A percentile compares a stretch with the other conserved stretches of the same genome.
These are phyloP conservation scores for Penaeus japonicus DNA, from an alignment of 1,140 invertebrate species.

Conservation along the genomic window DNA sequence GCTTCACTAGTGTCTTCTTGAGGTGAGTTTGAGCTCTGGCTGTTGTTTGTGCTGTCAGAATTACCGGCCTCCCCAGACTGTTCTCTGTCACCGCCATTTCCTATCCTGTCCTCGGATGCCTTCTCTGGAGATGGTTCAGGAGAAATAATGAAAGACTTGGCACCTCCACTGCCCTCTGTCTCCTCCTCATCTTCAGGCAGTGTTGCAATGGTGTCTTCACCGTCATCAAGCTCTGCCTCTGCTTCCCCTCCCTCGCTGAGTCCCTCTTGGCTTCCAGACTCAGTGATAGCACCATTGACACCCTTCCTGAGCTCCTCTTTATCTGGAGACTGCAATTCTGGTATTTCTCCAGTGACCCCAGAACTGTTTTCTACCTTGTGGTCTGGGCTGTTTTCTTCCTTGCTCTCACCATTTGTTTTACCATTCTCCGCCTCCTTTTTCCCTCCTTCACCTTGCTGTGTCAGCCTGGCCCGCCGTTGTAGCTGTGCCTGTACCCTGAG, in stretches of 20 bases:
- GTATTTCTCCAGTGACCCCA: background rate
- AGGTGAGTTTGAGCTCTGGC: slow-evolving; percentile 17
- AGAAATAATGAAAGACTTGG: slow-evolving; percentile 36
- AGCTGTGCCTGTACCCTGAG: slow-evolving; percentile 75
- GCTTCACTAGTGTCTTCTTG: background rate
- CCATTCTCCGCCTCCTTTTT: background rate
- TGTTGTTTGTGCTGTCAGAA: slow-evolving; percentile 13
- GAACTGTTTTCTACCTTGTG: background rate
- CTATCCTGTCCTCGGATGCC: background rate
- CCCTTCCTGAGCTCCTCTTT: background rate
- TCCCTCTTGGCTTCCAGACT: background rate
- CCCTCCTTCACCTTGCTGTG: slow-evolving; percentile 64
- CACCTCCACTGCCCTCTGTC: background rate
- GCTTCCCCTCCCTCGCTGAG: background rate
- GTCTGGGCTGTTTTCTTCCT: background rate
- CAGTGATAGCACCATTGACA: slow-evolving; percentile 17
- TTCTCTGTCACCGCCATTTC: background rate
- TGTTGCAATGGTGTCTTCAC: slow-evolving; percentile 41
- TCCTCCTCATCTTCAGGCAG: slow-evolving; percentile 37
- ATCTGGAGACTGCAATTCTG: background rate
- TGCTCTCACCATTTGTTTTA: background rate
- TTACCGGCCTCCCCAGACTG: background rate
- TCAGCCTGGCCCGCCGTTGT: slow-evolving; percentile 69
- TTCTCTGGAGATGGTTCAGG: slow-evolving; percentile 42
- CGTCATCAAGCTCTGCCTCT: background rate